Evolutionary conservation across 23 tunicate genomes (phyloP).

Genomic region (Clavelina lepadiformis): DNA sequence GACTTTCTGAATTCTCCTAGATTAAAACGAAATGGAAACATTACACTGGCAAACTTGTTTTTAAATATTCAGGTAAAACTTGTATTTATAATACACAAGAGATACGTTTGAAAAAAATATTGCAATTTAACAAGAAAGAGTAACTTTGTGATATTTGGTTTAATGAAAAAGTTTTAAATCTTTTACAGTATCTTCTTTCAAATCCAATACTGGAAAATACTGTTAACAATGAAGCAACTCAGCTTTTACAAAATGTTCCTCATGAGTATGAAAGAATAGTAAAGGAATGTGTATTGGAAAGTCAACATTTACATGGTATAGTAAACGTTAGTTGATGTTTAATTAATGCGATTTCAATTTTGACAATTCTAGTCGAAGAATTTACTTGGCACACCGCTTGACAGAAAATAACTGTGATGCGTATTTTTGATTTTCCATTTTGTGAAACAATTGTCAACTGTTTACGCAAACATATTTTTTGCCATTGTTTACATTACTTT

Average conservation of each 20-base stretch:
- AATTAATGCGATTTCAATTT: too few relatives aligned
- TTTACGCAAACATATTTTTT: too few relatives aligned
- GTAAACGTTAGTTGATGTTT: too few relatives aligned
- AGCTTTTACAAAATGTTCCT: constrained; percentile 37
- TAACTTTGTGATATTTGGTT: too few relatives aligned
- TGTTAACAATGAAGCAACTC: constrained; percentile 59
- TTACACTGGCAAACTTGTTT: constrained; percentile 11
- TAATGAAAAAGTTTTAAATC: neutral
- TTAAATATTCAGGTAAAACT: constrained; percentile 24
- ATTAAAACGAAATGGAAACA: neutral
- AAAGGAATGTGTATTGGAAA: constrained; percentile 55
- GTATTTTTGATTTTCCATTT: too few relatives aligned
- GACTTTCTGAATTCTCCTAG: neutral
- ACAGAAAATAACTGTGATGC: too few relatives aligned
- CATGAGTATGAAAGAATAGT: constrained; percentile 49
- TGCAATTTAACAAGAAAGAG: neutral
- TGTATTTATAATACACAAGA: neutral
- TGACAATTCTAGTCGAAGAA: too few relatives aligned
- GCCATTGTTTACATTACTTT: too few relatives aligned
- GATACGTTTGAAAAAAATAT: neutral
- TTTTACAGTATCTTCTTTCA: constrained; percentile 40
- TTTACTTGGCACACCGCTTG: too few relatives aligned
- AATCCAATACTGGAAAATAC: constrained; percentile 70
- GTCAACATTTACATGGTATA: constrained; percentile 37
- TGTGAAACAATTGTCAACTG: too few relatives aligned